Evolutionary conservation across 2,888 invertebrate species (phyloP), one percentile per base, ranked within the genome.

Genomic region (Cephus sareptanus): DNA sequence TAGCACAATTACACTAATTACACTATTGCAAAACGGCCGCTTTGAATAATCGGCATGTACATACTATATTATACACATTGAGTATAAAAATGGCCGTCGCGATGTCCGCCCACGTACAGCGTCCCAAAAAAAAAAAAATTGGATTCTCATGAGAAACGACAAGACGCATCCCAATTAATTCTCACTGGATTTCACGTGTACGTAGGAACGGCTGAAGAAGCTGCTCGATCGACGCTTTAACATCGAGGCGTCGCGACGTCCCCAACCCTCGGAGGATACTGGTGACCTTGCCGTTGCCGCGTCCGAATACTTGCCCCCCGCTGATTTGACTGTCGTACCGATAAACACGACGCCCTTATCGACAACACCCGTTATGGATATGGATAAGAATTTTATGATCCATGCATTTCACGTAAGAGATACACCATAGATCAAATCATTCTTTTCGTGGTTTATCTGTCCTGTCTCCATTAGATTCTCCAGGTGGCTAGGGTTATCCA

Each of bases 121-220:
- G 23, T 23, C 23, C 23, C 2, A 1, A 56, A 9, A 37, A 34
- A 13, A 23, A 13, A 13, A 13, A 56, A 23, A n/a, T 71, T 30
- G 68, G 70, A 74, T 69, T 79, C 75, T 76, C 81, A 79, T 77
- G 75, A 30, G 11, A 30, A 35, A 23, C 0, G 11, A 37, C 6
- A 23, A 23, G 56, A 9, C 2, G 2, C 23, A 56, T 56, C 40
- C 40, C 9, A 9, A 56, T 56, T 56, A 56, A 56, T 56, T 23
- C 23, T 23, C 23, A 9, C 56, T 56, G 56, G 56, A 56, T 15
- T 56, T 56, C 56, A 56, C 56, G 56, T 56, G 1, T 75, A 78
- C 81, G 78, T 85, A 87, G 86, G 87, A 80, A 77, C 82, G 77
- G 76, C 81, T 73, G 81, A 80, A 79, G 83, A 82, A 83, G 80